Evolutionary conservation across 2,888 invertebrate genomes (phyloP).

Genomic region (Spicauda simplicius): DNA sequence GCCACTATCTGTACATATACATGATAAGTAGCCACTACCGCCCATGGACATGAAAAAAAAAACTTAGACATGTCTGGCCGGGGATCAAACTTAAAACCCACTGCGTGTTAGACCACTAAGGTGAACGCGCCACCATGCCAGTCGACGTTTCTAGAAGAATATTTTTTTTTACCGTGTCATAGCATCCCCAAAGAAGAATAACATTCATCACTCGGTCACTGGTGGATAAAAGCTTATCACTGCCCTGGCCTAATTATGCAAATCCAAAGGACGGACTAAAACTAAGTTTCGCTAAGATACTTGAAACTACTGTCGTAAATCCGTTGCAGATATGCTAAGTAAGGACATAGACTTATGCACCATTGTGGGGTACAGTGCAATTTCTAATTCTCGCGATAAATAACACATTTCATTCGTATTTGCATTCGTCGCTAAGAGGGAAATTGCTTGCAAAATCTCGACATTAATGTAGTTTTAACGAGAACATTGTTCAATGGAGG

Average conservation of each 20-base stretch:
- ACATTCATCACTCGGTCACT: too few species aligned
- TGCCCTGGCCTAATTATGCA: not conserved
- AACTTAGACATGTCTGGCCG: too few species aligned
- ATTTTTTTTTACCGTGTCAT: too few species aligned
- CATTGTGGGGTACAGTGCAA: constrained; percentile 58
- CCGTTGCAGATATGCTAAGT: constrained; percentile 31
- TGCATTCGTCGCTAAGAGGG: constrained; percentile 76
- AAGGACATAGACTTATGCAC: constrained; percentile 38
- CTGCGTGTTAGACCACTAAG: too few species aligned
- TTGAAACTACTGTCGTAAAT: constrained; percentile 20
- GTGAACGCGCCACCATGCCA: too few species aligned
- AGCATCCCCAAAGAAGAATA: too few species aligned
- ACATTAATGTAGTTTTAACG: constrained; percentile 56
- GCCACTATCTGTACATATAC: too few species aligned
- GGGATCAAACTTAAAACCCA: too few species aligned
- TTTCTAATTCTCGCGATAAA: constrained; percentile 76
- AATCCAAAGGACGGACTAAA: not conserved
- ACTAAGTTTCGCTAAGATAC: not conserved
- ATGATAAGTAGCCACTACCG: too few species aligned
- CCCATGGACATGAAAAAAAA: too few species aligned
- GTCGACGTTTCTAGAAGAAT: too few species aligned
- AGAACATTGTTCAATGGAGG: constrained; percentile 51
- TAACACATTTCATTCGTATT: constrained; percentile 78
- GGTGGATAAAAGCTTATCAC: too few species aligned
- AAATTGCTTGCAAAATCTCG: constrained; percentile 78